Evolutionary conservation across 2,113 vertebrate species (phyloP).

Genomic region (Colistium nudipinnis): DNA sequence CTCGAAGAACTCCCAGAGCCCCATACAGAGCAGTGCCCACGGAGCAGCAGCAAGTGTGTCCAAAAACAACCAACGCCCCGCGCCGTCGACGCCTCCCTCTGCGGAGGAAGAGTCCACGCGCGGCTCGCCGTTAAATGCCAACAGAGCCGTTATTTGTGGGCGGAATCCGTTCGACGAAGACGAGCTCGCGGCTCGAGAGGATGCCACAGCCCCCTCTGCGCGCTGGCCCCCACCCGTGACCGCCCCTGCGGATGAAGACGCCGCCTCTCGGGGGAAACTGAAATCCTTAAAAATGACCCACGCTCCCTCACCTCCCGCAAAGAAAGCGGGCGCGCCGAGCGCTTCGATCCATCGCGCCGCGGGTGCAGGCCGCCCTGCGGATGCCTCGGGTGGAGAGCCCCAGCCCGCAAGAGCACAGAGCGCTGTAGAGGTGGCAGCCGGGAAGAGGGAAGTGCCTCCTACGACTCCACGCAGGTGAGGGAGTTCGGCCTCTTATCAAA

Average conservation of each 20-base stretch:
- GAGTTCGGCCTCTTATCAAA: neutral
- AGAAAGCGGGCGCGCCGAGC: neutral
- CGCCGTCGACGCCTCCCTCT: slow-evolving; percentile 55
- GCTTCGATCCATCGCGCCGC: neutral
- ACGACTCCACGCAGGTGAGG: slow-evolving; percentile 72
- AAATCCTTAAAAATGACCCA: slow-evolving; percentile 63
- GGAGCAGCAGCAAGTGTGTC: neutral
- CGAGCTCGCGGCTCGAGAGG: slow-evolving; percentile 14
- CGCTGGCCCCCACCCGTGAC: neutral
- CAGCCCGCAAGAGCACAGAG: slow-evolving; percentile 65
- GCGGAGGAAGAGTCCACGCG: slow-evolving; percentile 2
- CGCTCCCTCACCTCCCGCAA: slow-evolving; percentile 71
- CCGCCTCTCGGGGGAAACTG: slow-evolving; percentile 20
- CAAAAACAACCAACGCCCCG: slow-evolving; percentile 66
- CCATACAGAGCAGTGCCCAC: neutral
- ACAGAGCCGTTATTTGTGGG: neutral
- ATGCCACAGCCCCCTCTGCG: neutral
- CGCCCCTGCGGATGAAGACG: slow-evolving; percentile 19
- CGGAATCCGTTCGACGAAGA: slow-evolving; percentile 62
- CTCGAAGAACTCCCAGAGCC: slow-evolving; percentile 11
- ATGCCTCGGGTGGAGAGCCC: slow-evolving; percentile 62
- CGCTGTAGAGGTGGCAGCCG: slow-evolving; percentile 41
- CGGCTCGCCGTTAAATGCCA: neutral
- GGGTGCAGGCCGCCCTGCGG: neutral
- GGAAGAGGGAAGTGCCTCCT: slow-evolving; percentile 69